These are phyloP conservation scores for Conops quadrifasciatus DNA, from an alignment of 2,888 invertebrate species.

Conservation along the genomic window DNA sequence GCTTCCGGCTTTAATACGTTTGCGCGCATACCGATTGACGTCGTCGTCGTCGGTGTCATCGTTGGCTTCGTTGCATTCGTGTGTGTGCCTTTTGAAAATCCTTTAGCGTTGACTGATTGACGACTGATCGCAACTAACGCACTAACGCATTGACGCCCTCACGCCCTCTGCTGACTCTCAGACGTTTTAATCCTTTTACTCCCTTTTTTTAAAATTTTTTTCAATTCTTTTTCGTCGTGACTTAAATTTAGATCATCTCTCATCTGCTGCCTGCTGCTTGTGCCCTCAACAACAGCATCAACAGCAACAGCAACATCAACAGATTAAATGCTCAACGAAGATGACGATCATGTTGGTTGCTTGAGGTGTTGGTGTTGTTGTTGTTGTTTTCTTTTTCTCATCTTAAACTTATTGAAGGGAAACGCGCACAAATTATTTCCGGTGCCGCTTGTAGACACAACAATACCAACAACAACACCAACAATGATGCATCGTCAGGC, in stretches of 20 bases:
- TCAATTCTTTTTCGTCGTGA: not conserved
- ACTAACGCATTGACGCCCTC: no score
- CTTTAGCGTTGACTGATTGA: slow-evolving; percentile 4
- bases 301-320: not conserved
- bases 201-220: not conserved
- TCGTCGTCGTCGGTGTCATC: no score
- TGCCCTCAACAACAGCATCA: not conserved
- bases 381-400: not conserved
- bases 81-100: not conserved
- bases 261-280: not conserved
- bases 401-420: not conserved
- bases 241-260: slow-evolving; percentile 2
- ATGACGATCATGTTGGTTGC: not conserved
- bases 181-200: slow-evolving; percentile 10
- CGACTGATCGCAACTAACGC: not conserved
- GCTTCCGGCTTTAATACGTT: slow-evolving; percentile 8
- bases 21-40: not conserved
- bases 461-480: no score
- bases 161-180: no score
- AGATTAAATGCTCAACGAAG: slow-evolving; percentile 8
- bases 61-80: no score
- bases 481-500: no score
- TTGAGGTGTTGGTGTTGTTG: not conserved
- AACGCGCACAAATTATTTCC: not conserved
- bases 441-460: not conserved